phyloP scores from a whole-genome alignment of 2,797 vertebrate genomes.

The Aplochiton taeniatus region DNA sequence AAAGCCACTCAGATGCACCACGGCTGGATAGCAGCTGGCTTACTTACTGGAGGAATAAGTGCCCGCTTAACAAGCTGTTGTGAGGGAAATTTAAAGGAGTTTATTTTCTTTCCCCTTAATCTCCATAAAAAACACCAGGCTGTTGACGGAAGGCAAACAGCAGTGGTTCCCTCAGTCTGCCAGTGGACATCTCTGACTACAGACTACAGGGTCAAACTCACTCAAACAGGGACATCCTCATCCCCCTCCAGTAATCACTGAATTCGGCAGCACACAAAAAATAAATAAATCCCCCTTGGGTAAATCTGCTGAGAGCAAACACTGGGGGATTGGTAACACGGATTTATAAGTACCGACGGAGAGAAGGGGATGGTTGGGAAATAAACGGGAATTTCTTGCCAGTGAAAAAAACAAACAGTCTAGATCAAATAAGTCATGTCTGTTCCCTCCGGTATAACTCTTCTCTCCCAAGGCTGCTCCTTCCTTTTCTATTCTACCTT shows the following conservation, averaged over 20 bases:
- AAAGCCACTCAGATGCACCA: slow-evolving; percentile 22
- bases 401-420: too few relatives aligned
- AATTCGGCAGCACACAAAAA: slow-evolving; percentile 43
- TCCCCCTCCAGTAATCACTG: slow-evolving; percentile 26
- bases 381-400: too few relatives aligned
- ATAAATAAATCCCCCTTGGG: slow-evolving; percentile 9
- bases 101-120: slow-evolving; percentile 44
- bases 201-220: slow-evolving; percentile 11
- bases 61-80: slow-evolving; percentile 49
- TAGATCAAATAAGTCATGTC: too few relatives aligned
- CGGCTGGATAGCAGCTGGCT: slow-evolving; percentile 56
- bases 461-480: too few relatives aligned
- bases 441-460: too few relatives aligned
- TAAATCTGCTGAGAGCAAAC: slow-evolving; percentile 37
- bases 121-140: slow-evolving; percentile 40
- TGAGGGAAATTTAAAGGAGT: slow-evolving; percentile 47
- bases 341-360: slow-evolving; percentile 10
- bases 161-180: slow-evolving; percentile 16
- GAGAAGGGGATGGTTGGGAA: too few relatives aligned
- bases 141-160: slow-evolving; percentile 36
- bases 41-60: slow-evolving; percentile 54
- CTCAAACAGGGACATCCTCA: background rate
- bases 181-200: slow-evolving; percentile 12
- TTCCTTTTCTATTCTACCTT: too few relatives aligned
- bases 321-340: slow-evolving; percentile 26